Evolutionary conservation across 2,797 vertebrate species (phyloP).

Genomic region (Myotis myotis): DNA sequence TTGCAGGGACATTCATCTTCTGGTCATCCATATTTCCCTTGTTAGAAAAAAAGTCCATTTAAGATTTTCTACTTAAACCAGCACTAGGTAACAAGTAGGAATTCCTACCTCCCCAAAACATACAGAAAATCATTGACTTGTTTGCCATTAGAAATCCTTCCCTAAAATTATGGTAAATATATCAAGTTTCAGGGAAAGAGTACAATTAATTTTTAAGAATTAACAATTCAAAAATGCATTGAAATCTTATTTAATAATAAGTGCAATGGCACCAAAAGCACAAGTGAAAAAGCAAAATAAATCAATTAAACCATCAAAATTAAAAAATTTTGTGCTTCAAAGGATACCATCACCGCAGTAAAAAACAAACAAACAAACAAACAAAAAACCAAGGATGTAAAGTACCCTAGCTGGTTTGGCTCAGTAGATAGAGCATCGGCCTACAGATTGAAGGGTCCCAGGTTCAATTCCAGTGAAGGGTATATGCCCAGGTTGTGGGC

Average conservation of each 20-base stretch:
- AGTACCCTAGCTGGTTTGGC: too few species aligned
- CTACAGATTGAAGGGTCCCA: too few species aligned
- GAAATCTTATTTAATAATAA: not conserved
- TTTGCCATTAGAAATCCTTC: not conserved
- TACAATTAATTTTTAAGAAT: not conserved
- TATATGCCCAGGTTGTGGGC: too few species aligned
- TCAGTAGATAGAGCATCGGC: too few species aligned
- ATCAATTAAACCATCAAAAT: not conserved
- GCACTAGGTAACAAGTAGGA: not conserved
- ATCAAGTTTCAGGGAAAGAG: not conserved
- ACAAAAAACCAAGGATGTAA: not conserved
- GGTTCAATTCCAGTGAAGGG: too few species aligned
- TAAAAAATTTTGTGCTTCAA: not conserved
- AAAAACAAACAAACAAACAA: not conserved
- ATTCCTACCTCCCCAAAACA: not conserved
- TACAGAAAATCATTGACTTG: not conserved
- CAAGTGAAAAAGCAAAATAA: not conserved
- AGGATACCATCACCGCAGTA: not conserved
- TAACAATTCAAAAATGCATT: slow-evolving; percentile 1
- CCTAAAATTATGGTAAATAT: not conserved
- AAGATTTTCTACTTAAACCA: not conserved
- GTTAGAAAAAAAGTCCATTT: slow-evolving; percentile 1
- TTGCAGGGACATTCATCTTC: not conserved
- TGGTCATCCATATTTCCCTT: not conserved
- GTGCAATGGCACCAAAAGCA: not conserved